Percentiles rank a stretch among this genome's conserved stretches.
phyloP scores from a whole-genome alignment of 2,797 vertebrate species.

The Lacerta bilineata region DNA sequence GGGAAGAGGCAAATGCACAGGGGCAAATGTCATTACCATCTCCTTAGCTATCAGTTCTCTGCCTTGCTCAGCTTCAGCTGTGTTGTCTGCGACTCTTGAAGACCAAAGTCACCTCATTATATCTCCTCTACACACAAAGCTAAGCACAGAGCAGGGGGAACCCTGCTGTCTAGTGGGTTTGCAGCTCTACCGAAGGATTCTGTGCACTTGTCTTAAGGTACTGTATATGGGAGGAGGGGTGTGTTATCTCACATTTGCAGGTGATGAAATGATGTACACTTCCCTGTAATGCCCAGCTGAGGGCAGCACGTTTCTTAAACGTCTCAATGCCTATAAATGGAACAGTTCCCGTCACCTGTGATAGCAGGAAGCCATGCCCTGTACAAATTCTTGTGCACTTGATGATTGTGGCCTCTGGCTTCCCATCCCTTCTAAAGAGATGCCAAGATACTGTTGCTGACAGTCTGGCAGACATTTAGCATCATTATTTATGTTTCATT shows the following conservation, averaged over 20 bases:
- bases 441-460: neutral
- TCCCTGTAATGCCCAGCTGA: neutral
- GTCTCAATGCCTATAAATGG: neutral
- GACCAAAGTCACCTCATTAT: too few species aligned
- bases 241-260: neutral
- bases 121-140: neutral
- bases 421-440: neutral
- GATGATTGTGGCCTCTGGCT: neutral
- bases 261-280: neutral
- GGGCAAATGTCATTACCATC: too few species aligned
- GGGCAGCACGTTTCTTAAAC: neutral
- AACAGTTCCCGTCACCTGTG: neutral
- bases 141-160: neutral
- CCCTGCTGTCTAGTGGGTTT: neutral
- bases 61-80: neutral
- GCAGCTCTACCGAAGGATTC: neutral
- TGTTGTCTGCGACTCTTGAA: neutral
- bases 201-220: neutral
- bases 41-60: neutral
- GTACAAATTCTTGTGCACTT: neutral
- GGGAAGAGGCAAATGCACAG: neutral
- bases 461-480: conserved; percentile 16
- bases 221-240: neutral
- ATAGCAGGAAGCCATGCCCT: neutral
- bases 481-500: neutral